Conservation (phyloP, 1,140 invertebrate species). For the Temnothorax curvispinosus region DNA sequence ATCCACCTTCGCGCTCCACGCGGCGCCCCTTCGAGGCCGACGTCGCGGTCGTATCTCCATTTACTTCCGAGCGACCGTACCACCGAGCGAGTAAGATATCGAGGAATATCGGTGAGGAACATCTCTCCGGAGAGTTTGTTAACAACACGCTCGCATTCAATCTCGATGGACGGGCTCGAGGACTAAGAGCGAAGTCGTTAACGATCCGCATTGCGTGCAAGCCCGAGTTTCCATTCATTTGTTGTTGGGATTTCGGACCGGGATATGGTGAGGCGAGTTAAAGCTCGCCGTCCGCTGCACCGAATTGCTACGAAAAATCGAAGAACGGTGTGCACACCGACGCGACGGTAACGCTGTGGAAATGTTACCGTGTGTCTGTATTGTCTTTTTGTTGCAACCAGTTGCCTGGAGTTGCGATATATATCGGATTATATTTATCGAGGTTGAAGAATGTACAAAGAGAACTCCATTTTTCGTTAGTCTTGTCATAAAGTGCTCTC, state of each 20-base stretch:
- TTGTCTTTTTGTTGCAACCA: constrained; percentile 34
- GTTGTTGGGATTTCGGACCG: constrained; percentile 28
- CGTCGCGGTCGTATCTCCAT: constrained; percentile 20
- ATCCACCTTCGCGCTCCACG: constrained; percentile 57
- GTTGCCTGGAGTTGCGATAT: not conserved
- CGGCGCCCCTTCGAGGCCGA: not conserved
- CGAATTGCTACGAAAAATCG: constrained; percentile 46
- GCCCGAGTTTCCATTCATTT: constrained; percentile 44
- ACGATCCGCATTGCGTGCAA: constrained; percentile 40
- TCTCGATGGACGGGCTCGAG: not conserved
- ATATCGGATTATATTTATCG: constrained; percentile 41
- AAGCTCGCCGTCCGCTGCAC: not conserved
- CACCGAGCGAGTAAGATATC: constrained; percentile 18
- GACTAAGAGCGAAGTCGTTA: constrained; percentile 31
- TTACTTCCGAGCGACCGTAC: not conserved
- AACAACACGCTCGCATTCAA: not conserved
- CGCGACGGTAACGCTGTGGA: constrained; percentile 24
- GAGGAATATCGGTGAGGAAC: constrained; percentile 54
- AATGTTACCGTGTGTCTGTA: constrained; percentile 22
- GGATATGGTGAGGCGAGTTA: not conserved
- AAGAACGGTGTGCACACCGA: not conserved
- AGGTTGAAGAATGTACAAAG: constrained; percentile 31
- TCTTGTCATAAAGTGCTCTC: not conserved
- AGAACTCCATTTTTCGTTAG: constrained; percentile 24
- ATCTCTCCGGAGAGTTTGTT: constrained; percentile 19